Conservation (phyloP, 2,113 vertebrate species). For the Mola mola region DNA sequence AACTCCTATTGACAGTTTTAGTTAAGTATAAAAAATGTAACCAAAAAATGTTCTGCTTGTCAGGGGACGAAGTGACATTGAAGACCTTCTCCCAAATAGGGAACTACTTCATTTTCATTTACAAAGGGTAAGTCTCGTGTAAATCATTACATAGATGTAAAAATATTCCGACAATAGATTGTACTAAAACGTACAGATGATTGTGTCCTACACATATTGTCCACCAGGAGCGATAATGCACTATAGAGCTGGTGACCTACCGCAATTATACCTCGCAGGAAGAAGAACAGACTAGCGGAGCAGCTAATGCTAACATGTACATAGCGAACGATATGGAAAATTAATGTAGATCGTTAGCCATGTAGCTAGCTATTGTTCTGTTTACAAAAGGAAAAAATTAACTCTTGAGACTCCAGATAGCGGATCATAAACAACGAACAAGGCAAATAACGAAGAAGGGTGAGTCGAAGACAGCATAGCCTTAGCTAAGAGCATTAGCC, state of each 20-base stretch:
- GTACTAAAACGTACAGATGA: not conserved
- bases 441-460: slow-evolving; percentile 27
- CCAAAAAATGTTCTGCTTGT: no score
- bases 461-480: slow-evolving; percentile 23
- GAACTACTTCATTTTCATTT: no score
- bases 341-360: slow-evolving; percentile 26
- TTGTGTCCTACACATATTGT: not conserved
- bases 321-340: not conserved
- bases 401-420: not conserved
- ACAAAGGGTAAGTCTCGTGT: no score
- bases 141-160: no score
- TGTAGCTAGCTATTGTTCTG: slow-evolving; percentile 29
- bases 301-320: slow-evolving; percentile 54
- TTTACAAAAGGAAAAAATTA: not conserved
- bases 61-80: no score
- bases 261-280: slow-evolving; percentile 2
- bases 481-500: not conserved
- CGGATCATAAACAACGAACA: not conserved
- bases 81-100: no score
- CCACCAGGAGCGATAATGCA: slow-evolving; percentile 36
- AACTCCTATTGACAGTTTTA: no score
- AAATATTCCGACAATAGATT: no score
- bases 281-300: slow-evolving; percentile 25
- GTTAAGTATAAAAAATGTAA: no score
- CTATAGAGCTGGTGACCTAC: not conserved